phyloP scores from a whole-genome alignment of 2,113 vertebrate species.

The Guaruba guarouba region DNA sequence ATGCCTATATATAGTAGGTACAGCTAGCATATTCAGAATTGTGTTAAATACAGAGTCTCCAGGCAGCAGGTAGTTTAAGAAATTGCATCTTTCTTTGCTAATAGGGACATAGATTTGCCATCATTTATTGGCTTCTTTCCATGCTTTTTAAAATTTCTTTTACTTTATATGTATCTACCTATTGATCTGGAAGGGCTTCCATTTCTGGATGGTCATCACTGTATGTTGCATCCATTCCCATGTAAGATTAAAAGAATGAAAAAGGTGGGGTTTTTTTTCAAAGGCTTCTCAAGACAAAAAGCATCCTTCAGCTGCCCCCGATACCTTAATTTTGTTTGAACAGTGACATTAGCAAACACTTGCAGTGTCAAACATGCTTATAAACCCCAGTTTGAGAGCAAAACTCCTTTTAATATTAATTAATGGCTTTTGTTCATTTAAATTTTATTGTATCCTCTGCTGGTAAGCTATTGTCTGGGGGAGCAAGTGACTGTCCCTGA shows the following conservation, averaged over 20 bases:
- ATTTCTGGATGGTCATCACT: neutral
- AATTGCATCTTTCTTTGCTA: neutral
- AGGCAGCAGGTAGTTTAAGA: neutral
- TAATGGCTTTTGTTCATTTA: neutral
- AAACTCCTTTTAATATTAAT: neutral
- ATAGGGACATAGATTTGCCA: neutral
- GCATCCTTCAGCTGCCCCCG: neutral
- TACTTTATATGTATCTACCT: neutral
- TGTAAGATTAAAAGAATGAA: neutral
- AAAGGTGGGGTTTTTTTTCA: neutral
- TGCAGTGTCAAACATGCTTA: neutral
- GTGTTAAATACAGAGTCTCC: neutral
- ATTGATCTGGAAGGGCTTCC: neutral
- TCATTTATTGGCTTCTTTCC: neutral
- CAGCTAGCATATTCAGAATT: neutral
- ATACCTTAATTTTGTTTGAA: neutral
- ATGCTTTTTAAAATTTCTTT: neutral
- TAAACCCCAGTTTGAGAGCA: neutral
- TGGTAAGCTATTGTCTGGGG: neutral
- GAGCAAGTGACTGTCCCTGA: neutral
- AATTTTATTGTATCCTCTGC: neutral
- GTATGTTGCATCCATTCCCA: neutral
- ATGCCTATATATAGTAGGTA: neutral
- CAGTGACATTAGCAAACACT: neutral
- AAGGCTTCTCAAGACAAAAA: neutral